Base-by-base conservation (phyloP, 2,888 invertebrate genomes). In the Zygothrica quintamaculata region DNA sequence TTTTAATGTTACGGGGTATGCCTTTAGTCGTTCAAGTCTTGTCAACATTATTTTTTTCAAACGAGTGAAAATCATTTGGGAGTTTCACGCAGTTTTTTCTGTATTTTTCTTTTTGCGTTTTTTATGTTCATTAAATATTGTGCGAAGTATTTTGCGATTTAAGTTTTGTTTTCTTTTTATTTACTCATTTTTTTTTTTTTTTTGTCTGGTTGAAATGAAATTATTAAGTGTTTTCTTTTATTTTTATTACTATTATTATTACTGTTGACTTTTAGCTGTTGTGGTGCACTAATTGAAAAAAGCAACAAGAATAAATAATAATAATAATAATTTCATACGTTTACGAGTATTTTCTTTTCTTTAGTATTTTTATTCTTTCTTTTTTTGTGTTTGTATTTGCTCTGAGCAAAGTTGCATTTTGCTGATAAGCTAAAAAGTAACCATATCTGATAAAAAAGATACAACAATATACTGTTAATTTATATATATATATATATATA, bases 261-360 rank as follows among this genome's bases (percentile, higher is more conserved):
- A 7, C 12, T 76, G 72, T 78, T 81, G 69, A 81, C 74, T 72
- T 65, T 64, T 43, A 51, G 57, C 47, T 51, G 43, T 51, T 58
- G 51, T 57, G 65, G 51, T 57, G 65, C 79, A 74, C 77, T 79
- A 82, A 79, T 79, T 79, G 84, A 69, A 79, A 79, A 77, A 56
- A 56, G 56, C 65, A 69, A 77, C 50, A 68, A 61, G 34, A 61
- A 64, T 50, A 69, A 72, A 67, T 72, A 72, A 59, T 40, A 29
- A 46, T 51, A 59, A 26, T 33, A 42, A 51, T 42, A 61, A 46
- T 59, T 46, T 25, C 40, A n/a, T n/a, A n/a, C n/a, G n/a, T n/a
- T n/a, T n/a, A n/a, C n/a, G n/a, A n/a, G n/a, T n/a, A n/a, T n/a
- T n/a, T n/a, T n/a, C n/a, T n/a, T n/a, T n/a, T n/a, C n/a, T n/a